Percentiles rank a stretch among this genome's conserved stretches.
Conservation (phyloP, 2,113 vertebrate genomes). For the Crotalus tigris region DNA sequence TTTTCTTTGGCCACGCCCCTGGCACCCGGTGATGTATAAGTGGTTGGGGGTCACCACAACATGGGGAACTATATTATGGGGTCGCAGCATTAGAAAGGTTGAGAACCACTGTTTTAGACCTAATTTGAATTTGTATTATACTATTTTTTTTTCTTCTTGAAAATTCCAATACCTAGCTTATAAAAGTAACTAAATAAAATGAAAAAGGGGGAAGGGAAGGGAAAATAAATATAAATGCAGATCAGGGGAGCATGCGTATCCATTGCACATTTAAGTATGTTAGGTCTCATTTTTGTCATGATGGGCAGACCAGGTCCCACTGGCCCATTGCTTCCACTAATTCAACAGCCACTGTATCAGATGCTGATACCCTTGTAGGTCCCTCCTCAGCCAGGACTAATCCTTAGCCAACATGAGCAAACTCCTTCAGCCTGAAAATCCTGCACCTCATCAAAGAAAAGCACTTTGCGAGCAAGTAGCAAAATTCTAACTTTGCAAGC, state of each 20-base stretch:
- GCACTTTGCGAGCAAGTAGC: neutral
- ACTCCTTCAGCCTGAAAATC: neutral
- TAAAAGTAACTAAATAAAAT: neutral
- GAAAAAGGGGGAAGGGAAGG: neutral
- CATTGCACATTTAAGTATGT: neutral
- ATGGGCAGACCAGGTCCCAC: neutral
- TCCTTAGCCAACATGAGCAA: neutral
- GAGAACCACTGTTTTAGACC: neutral
- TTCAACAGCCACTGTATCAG: neutral
- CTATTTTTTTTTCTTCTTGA: neutral
- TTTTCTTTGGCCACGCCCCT: too few relatives aligned
- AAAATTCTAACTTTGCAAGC: neutral
- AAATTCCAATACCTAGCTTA: neutral
- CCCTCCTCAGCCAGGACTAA: neutral
- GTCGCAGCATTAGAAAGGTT: too few relatives aligned
- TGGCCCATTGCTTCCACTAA: neutral
- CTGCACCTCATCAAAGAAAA: neutral
- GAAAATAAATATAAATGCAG: neutral
- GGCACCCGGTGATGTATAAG: too few relatives aligned
- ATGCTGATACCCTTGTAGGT: neutral
- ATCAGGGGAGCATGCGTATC: neutral
- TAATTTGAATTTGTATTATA: neutral
- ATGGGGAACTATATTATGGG: too few relatives aligned
- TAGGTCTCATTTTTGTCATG: neutral
- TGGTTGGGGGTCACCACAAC: too few relatives aligned